Conservation (phyloP, 2,113 vertebrate genomes). For the Sinocyclocheilus anophthalmus region DNA sequence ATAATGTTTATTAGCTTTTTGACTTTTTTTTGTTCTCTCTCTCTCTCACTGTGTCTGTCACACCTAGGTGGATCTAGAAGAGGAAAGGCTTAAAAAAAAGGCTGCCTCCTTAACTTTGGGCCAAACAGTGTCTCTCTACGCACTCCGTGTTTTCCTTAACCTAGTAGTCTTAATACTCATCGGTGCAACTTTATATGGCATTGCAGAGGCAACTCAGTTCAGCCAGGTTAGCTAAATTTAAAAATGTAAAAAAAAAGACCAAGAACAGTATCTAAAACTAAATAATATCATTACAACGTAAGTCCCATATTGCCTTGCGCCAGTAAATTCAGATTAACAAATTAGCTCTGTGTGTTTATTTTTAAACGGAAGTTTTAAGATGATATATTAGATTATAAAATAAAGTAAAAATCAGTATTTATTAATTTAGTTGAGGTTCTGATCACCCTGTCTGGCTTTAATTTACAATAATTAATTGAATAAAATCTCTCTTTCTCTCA, state of each 20-base stretch:
- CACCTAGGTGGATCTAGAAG: constrained; percentile 85
- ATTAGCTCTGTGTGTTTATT: no score
- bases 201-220: constrained; percentile 71
- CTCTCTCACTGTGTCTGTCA: constrained; percentile 1
- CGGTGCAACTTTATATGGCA: constrained; percentile 71
- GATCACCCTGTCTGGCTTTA: neutral
- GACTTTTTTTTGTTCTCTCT: neutral
- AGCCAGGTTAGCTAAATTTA: constrained; percentile 71
- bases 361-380: no score
- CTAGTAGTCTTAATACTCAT: constrained; percentile 73
- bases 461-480: neutral
- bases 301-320: no score
- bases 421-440: no score
- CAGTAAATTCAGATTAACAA: no score
- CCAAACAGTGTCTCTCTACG: constrained; percentile 70
- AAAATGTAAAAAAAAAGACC: no score
- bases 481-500: neutral
- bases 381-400: no score
- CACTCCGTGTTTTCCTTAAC: constrained; percentile 68
- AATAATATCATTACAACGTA: no score
- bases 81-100: constrained; percentile 69
- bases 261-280: no score
- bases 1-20: neutral
- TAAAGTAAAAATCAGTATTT: no score
- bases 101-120: constrained; percentile 69